These are phyloP conservation scores for Tortrix viridana DNA, from an alignment of 2,888 invertebrate genomes.

Conservation along the genomic window DNA sequence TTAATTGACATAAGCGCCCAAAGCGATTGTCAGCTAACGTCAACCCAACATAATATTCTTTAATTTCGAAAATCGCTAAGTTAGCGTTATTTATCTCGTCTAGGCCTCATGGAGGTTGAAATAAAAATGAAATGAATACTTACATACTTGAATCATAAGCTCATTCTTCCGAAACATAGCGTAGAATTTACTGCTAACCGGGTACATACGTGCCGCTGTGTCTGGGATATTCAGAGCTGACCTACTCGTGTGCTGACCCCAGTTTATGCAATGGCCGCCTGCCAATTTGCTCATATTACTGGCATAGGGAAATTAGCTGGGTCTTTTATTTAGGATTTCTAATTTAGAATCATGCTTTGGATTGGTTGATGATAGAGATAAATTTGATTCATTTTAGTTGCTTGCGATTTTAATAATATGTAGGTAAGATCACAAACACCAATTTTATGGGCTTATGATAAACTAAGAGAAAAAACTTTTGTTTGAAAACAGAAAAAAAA, in stretches of 20 bases:
- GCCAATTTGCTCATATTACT: conserved; percentile 33
- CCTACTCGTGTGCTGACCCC: conserved; percentile 27
- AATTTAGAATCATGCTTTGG: background rate
- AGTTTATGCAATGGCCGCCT: conserved; percentile 34
- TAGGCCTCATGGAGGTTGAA: background rate
- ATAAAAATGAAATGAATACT: background rate
- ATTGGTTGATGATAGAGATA: background rate
- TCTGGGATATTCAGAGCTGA: conserved; percentile 30
- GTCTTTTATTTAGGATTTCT: background rate
- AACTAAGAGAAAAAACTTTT: too few species aligned
- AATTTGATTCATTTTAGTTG: too few species aligned
- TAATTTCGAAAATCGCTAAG: too few species aligned
- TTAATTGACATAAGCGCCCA: too few species aligned
- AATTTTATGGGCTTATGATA: too few species aligned
- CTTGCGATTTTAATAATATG: too few species aligned
- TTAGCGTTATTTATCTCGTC: too few species aligned
- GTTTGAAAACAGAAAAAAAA: too few species aligned
- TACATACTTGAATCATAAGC: too few species aligned
- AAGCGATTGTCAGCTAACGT: too few species aligned
- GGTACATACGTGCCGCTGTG: conserved; percentile 5
- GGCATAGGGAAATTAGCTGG: conserved; percentile 9
- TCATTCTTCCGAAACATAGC: background rate
- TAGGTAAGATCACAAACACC: too few species aligned
- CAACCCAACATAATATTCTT: too few species aligned
- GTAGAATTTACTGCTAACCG: conserved; percentile 5